These are phyloP conservation scores for Pseudois nayaur DNA, from an alignment of 2,113 vertebrate genomes.

Conservation along the genomic window DNA sequence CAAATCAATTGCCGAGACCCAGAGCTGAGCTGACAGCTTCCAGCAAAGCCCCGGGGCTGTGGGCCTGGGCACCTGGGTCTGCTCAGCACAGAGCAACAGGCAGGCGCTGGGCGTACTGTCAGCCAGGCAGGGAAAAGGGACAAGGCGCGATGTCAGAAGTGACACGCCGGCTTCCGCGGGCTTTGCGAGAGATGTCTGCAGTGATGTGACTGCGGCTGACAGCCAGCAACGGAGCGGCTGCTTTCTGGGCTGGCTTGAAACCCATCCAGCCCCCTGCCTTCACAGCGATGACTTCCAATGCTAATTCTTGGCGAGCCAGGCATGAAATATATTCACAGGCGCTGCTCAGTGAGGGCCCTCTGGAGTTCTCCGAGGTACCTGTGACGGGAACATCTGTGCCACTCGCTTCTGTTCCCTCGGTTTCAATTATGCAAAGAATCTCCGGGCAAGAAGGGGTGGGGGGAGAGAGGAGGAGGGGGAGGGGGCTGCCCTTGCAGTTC, in stretches of 20 bases:
- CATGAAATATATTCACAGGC: constrained; percentile 78
- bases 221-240: constrained; percentile 76
- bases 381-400: constrained; percentile 77
- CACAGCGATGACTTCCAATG: constrained; percentile 74
- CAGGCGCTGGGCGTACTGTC: constrained; percentile 71
- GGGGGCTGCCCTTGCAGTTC: constrained; percentile 49
- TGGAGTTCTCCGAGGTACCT: constrained; percentile 72
- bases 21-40: constrained; percentile 74
- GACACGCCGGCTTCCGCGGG: constrained; percentile 76
- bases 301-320: constrained; percentile 76
- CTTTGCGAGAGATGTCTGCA: constrained; percentile 76
- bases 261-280: constrained; percentile 74
- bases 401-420: constrained; percentile 37
- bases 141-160: constrained; percentile 77
- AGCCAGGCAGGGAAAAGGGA: constrained; percentile 77
- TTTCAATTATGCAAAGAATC: constrained; percentile 74
- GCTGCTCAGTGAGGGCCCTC: constrained; percentile 64
- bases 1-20: constrained; percentile 70
- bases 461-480: not conserved
- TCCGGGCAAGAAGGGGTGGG: not conserved
- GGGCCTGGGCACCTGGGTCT: constrained; percentile 76
- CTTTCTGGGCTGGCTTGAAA: constrained; percentile 76
- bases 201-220: constrained; percentile 78
- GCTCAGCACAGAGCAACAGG: constrained; percentile 65
- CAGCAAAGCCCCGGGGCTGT: constrained; percentile 71